A percentile compares a stretch with the other conserved stretches of the same genome.
phyloP scores from a whole-genome alignment of 2,113 vertebrate species.

The Triplophysa siluroides region DNA sequence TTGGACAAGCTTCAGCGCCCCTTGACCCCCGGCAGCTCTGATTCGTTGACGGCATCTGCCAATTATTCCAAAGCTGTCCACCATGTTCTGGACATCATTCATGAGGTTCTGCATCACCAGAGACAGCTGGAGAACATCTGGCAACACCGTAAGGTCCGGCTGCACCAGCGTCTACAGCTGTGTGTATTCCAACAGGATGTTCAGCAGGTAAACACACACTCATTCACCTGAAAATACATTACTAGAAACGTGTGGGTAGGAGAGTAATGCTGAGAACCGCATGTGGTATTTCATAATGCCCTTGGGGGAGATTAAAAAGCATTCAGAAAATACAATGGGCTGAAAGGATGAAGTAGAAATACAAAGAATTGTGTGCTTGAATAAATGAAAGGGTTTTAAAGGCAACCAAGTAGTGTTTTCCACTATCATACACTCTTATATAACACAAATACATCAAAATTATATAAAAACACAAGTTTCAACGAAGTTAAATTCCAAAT shows the following conservation, averaged over 20 bases:
- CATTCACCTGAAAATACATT: neutral
- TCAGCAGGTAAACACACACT: slow-evolving; percentile 81
- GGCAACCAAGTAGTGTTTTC: neutral
- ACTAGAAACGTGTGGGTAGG: neutral
- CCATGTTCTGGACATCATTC: slow-evolving; percentile 94
- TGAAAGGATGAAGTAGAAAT: slow-evolving; percentile 17
- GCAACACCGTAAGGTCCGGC: slow-evolving; percentile 98
- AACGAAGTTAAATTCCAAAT: too few species aligned
- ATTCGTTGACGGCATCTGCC: slow-evolving; percentile 93
- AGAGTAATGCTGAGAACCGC: neutral
- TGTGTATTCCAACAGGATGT: slow-evolving; percentile 99
- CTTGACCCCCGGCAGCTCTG: slow-evolving; percentile 90
- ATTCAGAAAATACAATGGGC: slow-evolving; percentile 8
- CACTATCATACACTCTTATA: too few species aligned
- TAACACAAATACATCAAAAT: too few species aligned
- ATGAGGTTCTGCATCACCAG: slow-evolving; percentile 97
- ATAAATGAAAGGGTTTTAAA: slow-evolving; percentile 32
- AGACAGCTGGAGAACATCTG: slow-evolving; percentile 98
- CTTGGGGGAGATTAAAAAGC: slow-evolving; percentile 25
- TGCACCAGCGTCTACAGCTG: slow-evolving; percentile 95
- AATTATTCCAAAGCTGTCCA: slow-evolving; percentile 99
- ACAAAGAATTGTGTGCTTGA: slow-evolving; percentile 1
- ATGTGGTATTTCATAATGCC: slow-evolving; percentile 3
- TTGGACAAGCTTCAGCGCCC: slow-evolving; percentile 96
- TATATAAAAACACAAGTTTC: too few species aligned